Percentiles rank a stretch among this genome's conserved stretches.
Evolutionary conservation across 2,888 invertebrate species (phyloP).

Genomic region (Himalopsyche tibetana): DNA sequence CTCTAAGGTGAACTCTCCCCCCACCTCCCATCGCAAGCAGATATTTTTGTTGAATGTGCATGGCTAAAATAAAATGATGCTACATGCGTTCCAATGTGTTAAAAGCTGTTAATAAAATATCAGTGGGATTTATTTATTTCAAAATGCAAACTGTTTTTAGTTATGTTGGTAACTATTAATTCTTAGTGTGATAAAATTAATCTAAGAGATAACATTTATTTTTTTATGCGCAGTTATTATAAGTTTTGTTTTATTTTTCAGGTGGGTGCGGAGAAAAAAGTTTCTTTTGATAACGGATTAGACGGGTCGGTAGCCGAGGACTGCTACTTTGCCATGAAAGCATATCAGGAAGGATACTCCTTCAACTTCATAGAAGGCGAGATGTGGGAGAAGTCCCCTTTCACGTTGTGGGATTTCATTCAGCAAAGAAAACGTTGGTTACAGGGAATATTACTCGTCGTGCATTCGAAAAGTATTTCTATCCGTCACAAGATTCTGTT

Average conservation of each 20-base stretch:
- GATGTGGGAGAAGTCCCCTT: slow-evolving; percentile 99
- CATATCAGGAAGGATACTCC: slow-evolving; percentile 91
- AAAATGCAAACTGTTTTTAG: no score
- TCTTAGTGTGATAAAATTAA: no score
- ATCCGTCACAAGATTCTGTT: slow-evolving; percentile 87
- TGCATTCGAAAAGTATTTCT: slow-evolving; percentile 91
- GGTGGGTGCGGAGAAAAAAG: slow-evolving; percentile 92
- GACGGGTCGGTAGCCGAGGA: slow-evolving; percentile 99
- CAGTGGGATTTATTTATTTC: no score
- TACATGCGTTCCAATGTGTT: no score
- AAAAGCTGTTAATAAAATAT: no score
- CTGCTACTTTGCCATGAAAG: slow-evolving; percentile 97
- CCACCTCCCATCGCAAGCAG: no score
- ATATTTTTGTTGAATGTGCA: no score
- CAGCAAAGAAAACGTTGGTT: slow-evolving; percentile 98
- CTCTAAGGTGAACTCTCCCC: no score
- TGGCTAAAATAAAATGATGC: no score
- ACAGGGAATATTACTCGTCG: slow-evolving; percentile 92
- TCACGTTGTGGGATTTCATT: slow-evolving; percentile 95
- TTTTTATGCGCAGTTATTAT: slow-evolving; percentile 36
- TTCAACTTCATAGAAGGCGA: slow-evolving; percentile 98
- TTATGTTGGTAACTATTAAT: no score
- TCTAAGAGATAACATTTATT: neutral
- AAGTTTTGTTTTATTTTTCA: slow-evolving; percentile 71
- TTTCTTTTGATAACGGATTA: slow-evolving; percentile 96